Base-by-base conservation (phyloP, 2,113 vertebrate species). In the Podarcis raffonei region DNA sequence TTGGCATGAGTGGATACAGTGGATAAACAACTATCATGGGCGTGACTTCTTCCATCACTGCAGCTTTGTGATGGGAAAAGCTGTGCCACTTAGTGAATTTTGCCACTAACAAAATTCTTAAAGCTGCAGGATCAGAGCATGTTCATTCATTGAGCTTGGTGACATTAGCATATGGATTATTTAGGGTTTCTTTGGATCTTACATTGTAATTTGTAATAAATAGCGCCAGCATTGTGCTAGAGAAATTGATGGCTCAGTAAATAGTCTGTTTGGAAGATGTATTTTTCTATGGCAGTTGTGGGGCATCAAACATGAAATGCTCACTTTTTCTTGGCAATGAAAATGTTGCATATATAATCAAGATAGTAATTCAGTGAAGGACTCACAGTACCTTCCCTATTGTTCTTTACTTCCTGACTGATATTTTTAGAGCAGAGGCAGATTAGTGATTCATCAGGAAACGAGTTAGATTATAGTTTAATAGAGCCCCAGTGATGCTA, bases 401-500 rank as follows among this genome's bases (percentile, higher is more conserved):
- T 90, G 30, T 81, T 62, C n/a, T 89, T 92, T 90, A 77, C 71
- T 89, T 93, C 91, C 88, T 88, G 69, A 90, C 22, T 83, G 35
- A 68, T 83, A 82, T 94, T 94, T 93, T 92, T 75, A 22, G 48
- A 62, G 53, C 79, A 87, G 71, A 39, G 80, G 81, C 72, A 32
- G 83, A 91, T 96, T 72, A 74, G 42, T 20, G 88, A 35, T 75
- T 87, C 85, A 74, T 83, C 77, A 89, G 87, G 92, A 85, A 85
- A 23, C 65, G 89, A 91, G 84, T 83, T 22, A 53, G 89, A 68
- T 81, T n/a, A 65, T 59, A 78, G 85, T 83, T 42, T 2, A 87
- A 85, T 7, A n/a, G 84, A 87, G 91, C 78, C 89, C 90, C 90
- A 94, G 86, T 90, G 92, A 89, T 89, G 66, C 85, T 88, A 3